phyloP scores from a whole-genome alignment of 1,140 invertebrate species.

The Drusus annulatus region DNA sequence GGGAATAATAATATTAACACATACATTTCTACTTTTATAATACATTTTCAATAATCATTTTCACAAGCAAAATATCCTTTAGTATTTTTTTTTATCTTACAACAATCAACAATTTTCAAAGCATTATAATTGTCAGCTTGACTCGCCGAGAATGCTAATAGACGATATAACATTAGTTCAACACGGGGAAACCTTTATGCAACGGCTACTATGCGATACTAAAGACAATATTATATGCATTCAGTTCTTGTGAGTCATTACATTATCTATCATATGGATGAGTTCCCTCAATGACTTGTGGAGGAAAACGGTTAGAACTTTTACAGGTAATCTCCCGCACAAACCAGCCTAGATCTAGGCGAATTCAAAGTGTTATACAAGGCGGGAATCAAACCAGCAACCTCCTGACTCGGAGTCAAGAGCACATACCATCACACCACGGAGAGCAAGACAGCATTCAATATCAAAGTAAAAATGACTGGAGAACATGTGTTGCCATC shows the following conservation, averaged over 20 bases:
- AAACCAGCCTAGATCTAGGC: no score
- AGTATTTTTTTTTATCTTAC: constrained; percentile 39
- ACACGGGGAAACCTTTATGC: constrained; percentile 1
- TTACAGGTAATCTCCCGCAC: no score
- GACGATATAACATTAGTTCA: constrained; percentile 18
- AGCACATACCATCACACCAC: no score
- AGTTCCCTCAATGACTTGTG: neutral
- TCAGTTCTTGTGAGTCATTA: constrained; percentile 12
- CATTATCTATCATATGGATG: neutral
- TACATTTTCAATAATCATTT: constrained; percentile 46
- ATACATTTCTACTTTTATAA: constrained; percentile 43
- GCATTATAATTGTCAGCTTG: constrained; percentile 22
- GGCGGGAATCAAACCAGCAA: no score
- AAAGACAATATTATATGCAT: no score
- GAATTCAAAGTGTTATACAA: no score
- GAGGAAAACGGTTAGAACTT: neutral
- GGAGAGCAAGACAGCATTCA: no score
- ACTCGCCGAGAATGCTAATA: constrained; percentile 18
- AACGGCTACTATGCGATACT: no score
- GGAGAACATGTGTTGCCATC: no score
- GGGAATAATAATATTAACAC: constrained; percentile 20
- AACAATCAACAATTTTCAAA: constrained; percentile 51
- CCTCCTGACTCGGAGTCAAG: no score
- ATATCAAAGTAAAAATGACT: no score
- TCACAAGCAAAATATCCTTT: constrained; percentile 50